phyloP scores from a whole-genome alignment of 2,797 vertebrate genomes.

The Smutsia gigantea region DNA sequence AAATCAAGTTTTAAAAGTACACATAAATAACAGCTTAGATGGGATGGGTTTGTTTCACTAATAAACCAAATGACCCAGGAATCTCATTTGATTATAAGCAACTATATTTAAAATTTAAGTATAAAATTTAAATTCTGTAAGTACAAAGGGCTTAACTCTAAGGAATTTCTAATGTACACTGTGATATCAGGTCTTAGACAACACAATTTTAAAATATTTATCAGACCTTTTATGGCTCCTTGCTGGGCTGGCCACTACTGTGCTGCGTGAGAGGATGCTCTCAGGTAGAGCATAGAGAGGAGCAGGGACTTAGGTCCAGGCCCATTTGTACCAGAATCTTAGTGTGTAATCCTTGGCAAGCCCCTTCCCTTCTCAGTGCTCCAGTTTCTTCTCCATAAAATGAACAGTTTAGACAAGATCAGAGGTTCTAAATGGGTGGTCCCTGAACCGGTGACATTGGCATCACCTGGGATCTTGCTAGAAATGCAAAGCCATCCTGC shows the following conservation, averaged over 20 bases:
- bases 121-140: neutral
- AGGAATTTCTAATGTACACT: too few relatives aligned
- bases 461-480: neutral
- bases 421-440: neutral
- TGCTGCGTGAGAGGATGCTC: neutral
- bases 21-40: constrained; percentile 45
- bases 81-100: constrained; percentile 44
- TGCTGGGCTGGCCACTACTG: neutral
- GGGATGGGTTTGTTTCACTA: constrained; percentile 28
- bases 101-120: constrained; percentile 34
- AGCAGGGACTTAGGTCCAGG: neutral
- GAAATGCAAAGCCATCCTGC: neutral
- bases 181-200: too few relatives aligned
- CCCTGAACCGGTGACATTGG: neutral
- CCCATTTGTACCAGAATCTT: neutral
- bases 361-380: neutral
- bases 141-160: neutral
- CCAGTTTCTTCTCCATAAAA: neutral
- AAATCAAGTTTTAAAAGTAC: constrained; percentile 56
- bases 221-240: neutral
- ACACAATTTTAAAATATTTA: neutral
- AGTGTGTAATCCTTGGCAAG: neutral
- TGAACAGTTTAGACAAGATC: neutral
- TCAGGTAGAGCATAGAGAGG: neutral
- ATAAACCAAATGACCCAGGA: neutral